These are phyloP conservation scores for Eupithecia abbreviata DNA, from an alignment of 2,888 invertebrate species.

Conservation along the genomic window DNA sequence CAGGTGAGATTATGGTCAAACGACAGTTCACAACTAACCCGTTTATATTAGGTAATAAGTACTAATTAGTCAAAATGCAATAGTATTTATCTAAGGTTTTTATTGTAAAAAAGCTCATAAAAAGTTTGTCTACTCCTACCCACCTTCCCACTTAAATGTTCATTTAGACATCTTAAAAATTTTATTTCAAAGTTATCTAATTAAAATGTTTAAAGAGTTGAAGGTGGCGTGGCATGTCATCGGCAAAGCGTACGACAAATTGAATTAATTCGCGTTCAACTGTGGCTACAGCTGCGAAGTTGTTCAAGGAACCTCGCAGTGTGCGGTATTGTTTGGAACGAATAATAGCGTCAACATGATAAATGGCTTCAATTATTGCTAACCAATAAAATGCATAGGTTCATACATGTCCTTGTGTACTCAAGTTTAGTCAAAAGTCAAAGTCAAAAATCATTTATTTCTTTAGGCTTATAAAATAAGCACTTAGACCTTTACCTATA, in stretches of 20 bases:
- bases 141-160: background rate
- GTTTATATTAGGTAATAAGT: background rate
- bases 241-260: conserved; percentile 49
- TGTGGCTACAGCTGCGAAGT: conserved; percentile 46
- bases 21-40: background rate
- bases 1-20: too few relatives aligned
- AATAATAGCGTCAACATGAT: background rate
- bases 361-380: conserved; percentile 2
- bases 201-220: conserved; percentile 6
- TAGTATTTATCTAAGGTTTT: background rate
- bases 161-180: background rate
- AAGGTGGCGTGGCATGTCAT: conserved; percentile 37
- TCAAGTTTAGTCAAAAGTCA: too few relatives aligned
- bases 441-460: too few relatives aligned
- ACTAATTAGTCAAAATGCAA: background rate
- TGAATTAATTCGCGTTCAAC: conserved; percentile 53
- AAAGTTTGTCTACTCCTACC: background rate
- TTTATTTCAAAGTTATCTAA: background rate
- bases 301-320: conserved; percentile 14
- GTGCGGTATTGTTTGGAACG: conserved; percentile 7
- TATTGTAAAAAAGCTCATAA: background rate
- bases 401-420: background rate
- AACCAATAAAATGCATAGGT: background rate
- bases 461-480: too few relatives aligned
- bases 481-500: too few relatives aligned